Base-by-base conservation (phyloP, 2,888 invertebrate genomes). In the Agelastica alni region DNA sequence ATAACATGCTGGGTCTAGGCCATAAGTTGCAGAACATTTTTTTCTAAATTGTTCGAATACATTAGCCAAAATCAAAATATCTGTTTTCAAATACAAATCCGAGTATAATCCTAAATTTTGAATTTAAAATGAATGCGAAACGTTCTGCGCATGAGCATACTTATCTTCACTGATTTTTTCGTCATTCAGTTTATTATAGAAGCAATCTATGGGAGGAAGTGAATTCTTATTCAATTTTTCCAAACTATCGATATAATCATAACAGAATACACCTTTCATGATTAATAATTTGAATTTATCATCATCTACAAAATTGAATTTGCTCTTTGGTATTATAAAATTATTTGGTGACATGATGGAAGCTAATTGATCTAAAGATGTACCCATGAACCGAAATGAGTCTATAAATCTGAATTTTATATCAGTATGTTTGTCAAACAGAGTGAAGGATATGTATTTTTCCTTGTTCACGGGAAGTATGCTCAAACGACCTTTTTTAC, bases 381-480 rank as follows among this genome's bases (percentile, higher is more conserved):
- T 53, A 6, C 62, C 36, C 66, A 71, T 65, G 53, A 71, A 73
- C n/a, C 66, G 54, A 39, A 64, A 67, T 13, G 66, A 70, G 63
- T 65, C 69, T 44, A 70, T 54, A 32, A 65, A 64, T 37, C 62
- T 32, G 5, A 64, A 56, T 48, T 55, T 51, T 26, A 62, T 51
- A n/a, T 49, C 28, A 32, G 58, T 57, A 1, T 53, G 42, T 12
- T 45, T 42, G 18, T 56, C 44, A 28, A 51, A 41, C 46, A 65
- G 68, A 1, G 61, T 63, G 48, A 71, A 69, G 5, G 69, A 67
- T 30, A 70, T 68, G 45, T 69, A 74, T 51, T 63, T 63, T 56
- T 76, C 71, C 43, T 70, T 70, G 41, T 64, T 71, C 10, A 63
- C 32, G 0, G 73, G 62, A 20, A 74, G 59, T 2, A 72, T 20